Conservation (phyloP, 2,888 invertebrate species). For the Villa cingulata region DNA sequence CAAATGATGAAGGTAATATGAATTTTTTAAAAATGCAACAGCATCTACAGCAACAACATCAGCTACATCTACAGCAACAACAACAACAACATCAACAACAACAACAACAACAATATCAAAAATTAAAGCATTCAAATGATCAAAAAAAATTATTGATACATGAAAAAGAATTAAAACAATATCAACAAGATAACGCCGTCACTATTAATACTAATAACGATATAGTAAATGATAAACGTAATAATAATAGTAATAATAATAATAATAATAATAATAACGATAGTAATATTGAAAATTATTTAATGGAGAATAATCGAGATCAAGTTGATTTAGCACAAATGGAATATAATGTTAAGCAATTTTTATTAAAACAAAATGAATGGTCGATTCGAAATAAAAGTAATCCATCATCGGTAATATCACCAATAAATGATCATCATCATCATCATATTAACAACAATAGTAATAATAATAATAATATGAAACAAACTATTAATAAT, state of each 20-base stretch:
- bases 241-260: too few species aligned
- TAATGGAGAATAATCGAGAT: neutral
- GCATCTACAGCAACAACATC: too few species aligned
- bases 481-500: too few species aligned
- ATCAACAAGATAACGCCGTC: too few species aligned
- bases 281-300: neutral
- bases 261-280: neutral
- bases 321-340: slow-evolving; percentile 52
- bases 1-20: slow-evolving; percentile 4
- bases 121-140: slow-evolving; percentile 6
- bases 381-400: slow-evolving; percentile 32
- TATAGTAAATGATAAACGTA: too few species aligned
- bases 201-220: too few species aligned
- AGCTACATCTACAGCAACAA: neutral
- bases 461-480: neutral
- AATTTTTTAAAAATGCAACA: neutral
- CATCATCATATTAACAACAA: slow-evolving; percentile 3
- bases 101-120: slow-evolving; percentile 6
- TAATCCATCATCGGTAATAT: slow-evolving; percentile 1
- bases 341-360: slow-evolving; percentile 66
- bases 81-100: slow-evolving; percentile 11
- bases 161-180: too few species aligned
- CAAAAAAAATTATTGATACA: too few species aligned
- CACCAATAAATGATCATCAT: neutral
- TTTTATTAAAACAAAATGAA: slow-evolving; percentile 45